Evolutionary conservation across 2,888 invertebrate species (phyloP), one percentile per base, ranked within the genome.

Genomic region (Calameuta idolon): DNA sequence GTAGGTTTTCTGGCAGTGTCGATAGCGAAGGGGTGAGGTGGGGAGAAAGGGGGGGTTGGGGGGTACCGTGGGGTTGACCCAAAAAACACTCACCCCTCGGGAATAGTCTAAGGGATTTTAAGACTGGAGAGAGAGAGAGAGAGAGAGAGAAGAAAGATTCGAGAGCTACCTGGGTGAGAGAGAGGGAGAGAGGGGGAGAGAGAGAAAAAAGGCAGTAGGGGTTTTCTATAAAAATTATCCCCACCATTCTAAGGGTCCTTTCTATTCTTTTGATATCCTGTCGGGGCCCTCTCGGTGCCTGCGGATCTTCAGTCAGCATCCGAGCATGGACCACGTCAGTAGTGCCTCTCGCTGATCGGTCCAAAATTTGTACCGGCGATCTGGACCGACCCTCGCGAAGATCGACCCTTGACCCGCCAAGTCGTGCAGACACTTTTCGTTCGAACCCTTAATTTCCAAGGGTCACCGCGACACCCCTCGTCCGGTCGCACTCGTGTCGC

Each of bases 261-360:
- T 90, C 90, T 88, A 91, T 91, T 91, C 91, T 89, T 90, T 86
- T 90, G 90, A 90, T 91, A 90, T 90, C 89, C 90, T 88, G 89
- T 85, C 86, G 88, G 87, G 89, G 83, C 84, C 87, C 85, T 82
- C 81, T 83, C 81, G 79, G 82, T 79, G 81, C 83, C 81, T 81
- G 81, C 77, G 77, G 82, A 82, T 79, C 85, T 85, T 86, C 91
- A 91, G 91, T 91, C 90, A 89, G 87, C 90, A 89, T 90, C 89
- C 89, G 88, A 89, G 87, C 90, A 91, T 90, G 90, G 88, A 88
- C 87, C 89, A 85, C 88, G 86, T 79, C 80, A 82, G 81, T 82
- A 81, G 80, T 80, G 68, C 34, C 76, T 76, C 33, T 31, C 12
- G 12, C 33, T 71, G 71, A 71, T 35, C 74, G 74, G 23, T 2